phyloP scores from a whole-genome alignment of 1,140 invertebrate species.

The Diachasma alloeum region DNA sequence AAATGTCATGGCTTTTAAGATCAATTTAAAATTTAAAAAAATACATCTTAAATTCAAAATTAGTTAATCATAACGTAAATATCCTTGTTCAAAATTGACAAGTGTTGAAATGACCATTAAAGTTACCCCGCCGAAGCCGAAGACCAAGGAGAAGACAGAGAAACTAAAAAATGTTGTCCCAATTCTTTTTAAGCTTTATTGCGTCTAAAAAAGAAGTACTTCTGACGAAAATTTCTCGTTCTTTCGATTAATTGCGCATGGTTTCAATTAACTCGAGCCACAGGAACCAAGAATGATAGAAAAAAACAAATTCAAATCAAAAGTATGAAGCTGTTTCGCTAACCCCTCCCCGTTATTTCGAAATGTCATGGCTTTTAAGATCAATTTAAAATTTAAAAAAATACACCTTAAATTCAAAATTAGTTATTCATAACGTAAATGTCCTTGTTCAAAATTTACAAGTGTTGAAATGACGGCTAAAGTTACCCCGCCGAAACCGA shows the following conservation, averaged over 20 bases:
- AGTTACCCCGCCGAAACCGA: neutral
- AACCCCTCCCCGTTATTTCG: neutral
- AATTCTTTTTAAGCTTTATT: too few relatives aligned
- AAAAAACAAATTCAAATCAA: conserved; percentile 14
- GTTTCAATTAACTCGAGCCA: too few relatives aligned
- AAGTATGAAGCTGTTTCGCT: neutral
- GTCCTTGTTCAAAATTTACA: conserved; percentile 8
- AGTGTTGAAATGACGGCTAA: neutral
- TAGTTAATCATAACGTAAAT: neutral
- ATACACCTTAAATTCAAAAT: neutral
- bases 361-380: neutral
- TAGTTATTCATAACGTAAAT: neutral
- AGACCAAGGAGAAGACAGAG: neutral
- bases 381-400: neutral
- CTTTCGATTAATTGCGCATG: too few relatives aligned
- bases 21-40: neutral
- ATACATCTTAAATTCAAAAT: neutral
- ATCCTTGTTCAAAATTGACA: conserved; percentile 6
- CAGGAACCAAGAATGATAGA: too few relatives aligned
- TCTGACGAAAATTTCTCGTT: too few relatives aligned
- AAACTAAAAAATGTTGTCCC: too few relatives aligned
- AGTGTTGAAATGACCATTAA: neutral
- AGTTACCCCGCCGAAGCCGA: neutral
- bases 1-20: neutral
- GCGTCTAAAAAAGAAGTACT: too few relatives aligned